Base-by-base conservation (phyloP, 2,888 invertebrate genomes). In the Byasa hedistus region DNA sequence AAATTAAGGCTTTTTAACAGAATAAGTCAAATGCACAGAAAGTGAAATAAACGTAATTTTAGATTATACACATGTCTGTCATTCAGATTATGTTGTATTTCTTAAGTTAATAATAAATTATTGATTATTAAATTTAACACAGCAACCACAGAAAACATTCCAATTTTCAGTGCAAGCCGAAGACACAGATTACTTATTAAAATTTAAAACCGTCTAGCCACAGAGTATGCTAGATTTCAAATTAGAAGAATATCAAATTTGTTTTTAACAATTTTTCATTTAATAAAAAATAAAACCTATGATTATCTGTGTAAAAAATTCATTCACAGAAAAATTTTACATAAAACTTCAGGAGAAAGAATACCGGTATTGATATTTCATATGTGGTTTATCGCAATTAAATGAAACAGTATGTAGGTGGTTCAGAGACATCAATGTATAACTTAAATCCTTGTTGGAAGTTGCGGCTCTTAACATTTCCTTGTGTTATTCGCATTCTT, bases 81-180 rank as follows among this genome's bases (percentile, higher is more conserved):
- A 48, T 48, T 48, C n/a, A 19, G n/a, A 48, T 48, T 48, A 48
- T 39, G 36, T 17, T 24, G 5, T 56, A 56, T 56, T 27, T 56
- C 19, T 56, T 27, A 27, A 24, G 27, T 19, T 56, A 56, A 24
- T 56, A 23, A 22, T 27, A 56, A 56, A 19, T 23, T 56, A 54
- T 54, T 56, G 23, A 56, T 56, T 23, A 15, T 56, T 27, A 24
- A 56, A 19, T 56, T 56, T 56, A 17, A 56, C 17, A 27, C 56
- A 27, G 56, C 1, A 3, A 56, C 19, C 27, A 56, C 54, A 56
- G 27, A 27, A 56, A 22, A 54, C 52, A 54, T 54, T 23, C 22
- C 22, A 54, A 54, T 21, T 21, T n/a, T 51, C 15, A 51, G 12
- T 12, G 39, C 15, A 39, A 39, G 39, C 51, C 21, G 21, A 51